Percentiles rank a stretch among this genome's conserved stretches.
Conservation (phyloP, 2,797 vertebrate genomes). For the Iguana delicatissima region DNA sequence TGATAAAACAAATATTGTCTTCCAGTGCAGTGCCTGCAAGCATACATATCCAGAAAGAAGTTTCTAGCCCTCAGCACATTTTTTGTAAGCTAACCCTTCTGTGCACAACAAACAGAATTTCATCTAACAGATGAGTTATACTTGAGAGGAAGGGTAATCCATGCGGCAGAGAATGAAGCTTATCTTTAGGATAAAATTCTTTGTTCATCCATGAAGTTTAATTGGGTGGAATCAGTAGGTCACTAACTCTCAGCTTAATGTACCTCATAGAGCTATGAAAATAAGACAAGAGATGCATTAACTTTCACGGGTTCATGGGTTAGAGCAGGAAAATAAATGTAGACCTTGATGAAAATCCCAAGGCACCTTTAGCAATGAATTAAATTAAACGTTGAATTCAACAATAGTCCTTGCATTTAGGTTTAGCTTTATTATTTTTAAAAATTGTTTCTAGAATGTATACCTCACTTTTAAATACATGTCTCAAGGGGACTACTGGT, state of each 20-base stretch:
- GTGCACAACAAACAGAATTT: neutral
- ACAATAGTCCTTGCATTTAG: neutral
- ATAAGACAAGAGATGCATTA: neutral
- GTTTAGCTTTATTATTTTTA: neutral
- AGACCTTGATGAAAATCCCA: neutral
- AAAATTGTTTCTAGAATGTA: neutral
- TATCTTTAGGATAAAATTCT: neutral
- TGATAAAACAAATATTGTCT: neutral
- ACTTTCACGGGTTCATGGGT: neutral
- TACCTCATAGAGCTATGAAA: neutral
- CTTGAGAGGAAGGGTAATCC: neutral
- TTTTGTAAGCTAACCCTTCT: neutral
- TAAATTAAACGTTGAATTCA: neutral
- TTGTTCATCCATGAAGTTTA: neutral
- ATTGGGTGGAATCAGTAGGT: neutral
- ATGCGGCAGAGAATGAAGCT: neutral
- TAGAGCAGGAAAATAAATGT: neutral
- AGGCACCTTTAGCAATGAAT: neutral
- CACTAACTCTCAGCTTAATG: slow-evolving; percentile 1
- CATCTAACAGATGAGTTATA: neutral
- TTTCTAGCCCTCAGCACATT: neutral
- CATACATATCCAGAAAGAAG: neutral
- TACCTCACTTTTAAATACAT: neutral
- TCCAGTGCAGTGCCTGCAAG: too few relatives aligned
- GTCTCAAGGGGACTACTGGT: neutral